These are phyloP conservation scores for Paramisgurnus dabryanus DNA, from an alignment of 2,113 vertebrate genomes.

Conservation along the genomic window DNA sequence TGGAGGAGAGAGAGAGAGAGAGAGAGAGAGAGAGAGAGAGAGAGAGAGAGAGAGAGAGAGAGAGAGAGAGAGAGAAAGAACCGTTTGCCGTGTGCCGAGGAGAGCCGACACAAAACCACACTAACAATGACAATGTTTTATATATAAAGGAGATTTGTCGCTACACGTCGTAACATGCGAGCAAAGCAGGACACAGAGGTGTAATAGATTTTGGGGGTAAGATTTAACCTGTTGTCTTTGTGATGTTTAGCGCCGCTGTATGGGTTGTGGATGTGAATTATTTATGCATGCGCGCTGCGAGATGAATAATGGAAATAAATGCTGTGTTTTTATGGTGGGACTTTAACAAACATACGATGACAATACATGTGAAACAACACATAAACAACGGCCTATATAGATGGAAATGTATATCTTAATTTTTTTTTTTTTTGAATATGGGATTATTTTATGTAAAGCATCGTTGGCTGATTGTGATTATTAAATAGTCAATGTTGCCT, in stretches of 20 bases:
- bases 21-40: no score
- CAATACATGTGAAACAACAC: neutral
- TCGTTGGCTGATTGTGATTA: no score
- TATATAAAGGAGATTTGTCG: slow-evolving; percentile 20
- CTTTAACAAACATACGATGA: neutral
- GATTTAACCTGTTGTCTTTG: slow-evolving; percentile 61
- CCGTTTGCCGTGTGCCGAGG: slow-evolving; percentile 6
- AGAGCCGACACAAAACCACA: slow-evolving; percentile 33
- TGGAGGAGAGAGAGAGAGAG: neutral
- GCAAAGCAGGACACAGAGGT: neutral
- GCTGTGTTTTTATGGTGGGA: neutral
- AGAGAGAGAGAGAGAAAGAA: neutral
- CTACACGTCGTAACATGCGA: slow-evolving; percentile 32
- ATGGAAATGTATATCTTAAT: neutral
- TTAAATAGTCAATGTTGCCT: no score
- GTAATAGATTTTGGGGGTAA: slow-evolving; percentile 48
- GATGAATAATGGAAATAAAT: slow-evolving; percentile 10
- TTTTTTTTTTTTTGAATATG: neutral
- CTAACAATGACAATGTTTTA: slow-evolving; percentile 20
- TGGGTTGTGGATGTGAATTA: slow-evolving; percentile 6
- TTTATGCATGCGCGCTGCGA: slow-evolving; percentile 20
- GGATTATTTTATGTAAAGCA: no score
- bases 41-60: no score
- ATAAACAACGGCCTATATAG: neutral
- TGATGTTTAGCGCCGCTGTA: neutral